Percentiles rank a stretch among this genome's conserved stretches.
These are phyloP conservation scores for Rotaria magnacalcarata DNA, from an alignment of 2,888 invertebrate species.

Conservation along the genomic window DNA sequence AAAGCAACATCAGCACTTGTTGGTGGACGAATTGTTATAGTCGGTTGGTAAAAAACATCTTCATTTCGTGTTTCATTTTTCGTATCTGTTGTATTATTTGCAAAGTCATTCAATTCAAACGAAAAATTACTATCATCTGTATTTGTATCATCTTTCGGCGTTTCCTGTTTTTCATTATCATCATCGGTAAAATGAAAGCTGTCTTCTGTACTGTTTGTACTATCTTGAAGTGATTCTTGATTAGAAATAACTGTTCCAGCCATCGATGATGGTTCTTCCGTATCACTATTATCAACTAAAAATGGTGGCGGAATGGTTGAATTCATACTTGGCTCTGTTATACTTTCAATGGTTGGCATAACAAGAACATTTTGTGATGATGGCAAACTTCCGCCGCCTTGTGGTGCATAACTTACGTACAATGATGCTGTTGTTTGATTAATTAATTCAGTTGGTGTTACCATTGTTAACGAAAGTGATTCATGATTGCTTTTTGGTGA, in stretches of 20 bases:
- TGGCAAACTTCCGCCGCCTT: not conserved
- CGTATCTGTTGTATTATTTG: not conserved
- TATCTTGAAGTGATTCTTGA: not conserved
- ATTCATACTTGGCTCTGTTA: not conserved
- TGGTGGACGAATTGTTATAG: not conserved
- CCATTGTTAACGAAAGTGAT: not conserved
- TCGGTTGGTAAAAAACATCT: not conserved
- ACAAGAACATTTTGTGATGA: not conserved
- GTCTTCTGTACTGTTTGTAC: not conserved
- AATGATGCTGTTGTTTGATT: not conserved
- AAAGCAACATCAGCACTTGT: constrained; percentile 2
- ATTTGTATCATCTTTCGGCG: not conserved
- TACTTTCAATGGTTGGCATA: constrained; percentile 22
- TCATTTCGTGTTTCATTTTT: not conserved
- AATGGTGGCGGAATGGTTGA: not conserved
- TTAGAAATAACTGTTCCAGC: not conserved
- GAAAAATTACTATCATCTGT: not conserved
- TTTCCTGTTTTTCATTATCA: not conserved
- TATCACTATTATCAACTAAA: not conserved
- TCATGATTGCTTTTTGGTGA: not conserved
- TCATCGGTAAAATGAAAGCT: constrained; percentile 2
- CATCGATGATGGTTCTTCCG: not conserved
- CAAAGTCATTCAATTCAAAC: not conserved
- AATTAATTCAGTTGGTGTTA: not conserved
- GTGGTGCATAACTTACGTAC: not conserved